Percentiles rank a stretch among this genome's conserved stretches.
Conservation (phyloP, 2,113 vertebrate species). For the Puma concolor region DNA sequence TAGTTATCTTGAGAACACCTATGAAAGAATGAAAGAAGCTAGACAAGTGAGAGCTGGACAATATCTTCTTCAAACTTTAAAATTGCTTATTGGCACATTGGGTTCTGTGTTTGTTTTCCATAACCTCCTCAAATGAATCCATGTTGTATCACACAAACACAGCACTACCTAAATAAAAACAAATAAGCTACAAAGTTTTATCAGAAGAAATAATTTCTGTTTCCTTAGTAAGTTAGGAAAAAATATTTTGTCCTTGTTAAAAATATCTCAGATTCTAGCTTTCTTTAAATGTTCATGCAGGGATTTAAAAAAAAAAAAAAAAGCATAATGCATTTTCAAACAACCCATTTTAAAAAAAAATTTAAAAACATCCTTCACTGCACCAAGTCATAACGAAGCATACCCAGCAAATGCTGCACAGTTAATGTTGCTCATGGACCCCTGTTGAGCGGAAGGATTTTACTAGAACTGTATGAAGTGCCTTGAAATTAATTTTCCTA, state of each 20-base stretch:
- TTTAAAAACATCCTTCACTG: constrained; percentile 68
- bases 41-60: not conserved
- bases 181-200: constrained; percentile 5
- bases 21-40: not conserved
- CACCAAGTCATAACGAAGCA: constrained; percentile 74
- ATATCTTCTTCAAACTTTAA: not conserved
- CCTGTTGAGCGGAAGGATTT: constrained; percentile 79
- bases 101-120: not conserved
- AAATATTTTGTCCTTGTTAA: constrained; percentile 27
- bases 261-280: constrained; percentile 58
- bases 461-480: constrained; percentile 85
- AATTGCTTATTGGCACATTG: not conserved
- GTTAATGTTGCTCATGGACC: constrained; percentile 78
- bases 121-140: not conserved
- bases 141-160: not conserved
- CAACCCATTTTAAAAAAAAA: constrained; percentile 60
- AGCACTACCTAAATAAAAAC: not conserved
- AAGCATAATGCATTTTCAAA: constrained; percentile 70
- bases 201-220: constrained; percentile 13
- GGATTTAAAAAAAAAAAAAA: constrained; percentile 56
- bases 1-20: not conserved
- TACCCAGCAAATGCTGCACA: constrained; percentile 67
- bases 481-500: constrained; percentile 88
- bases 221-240: not conserved
- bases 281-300: constrained; percentile 68